Evolutionary conservation across 2,888 invertebrate species (phyloP), one percentile per base, ranked within the genome.

Genomic region (Emmelina monodactyla): DNA sequence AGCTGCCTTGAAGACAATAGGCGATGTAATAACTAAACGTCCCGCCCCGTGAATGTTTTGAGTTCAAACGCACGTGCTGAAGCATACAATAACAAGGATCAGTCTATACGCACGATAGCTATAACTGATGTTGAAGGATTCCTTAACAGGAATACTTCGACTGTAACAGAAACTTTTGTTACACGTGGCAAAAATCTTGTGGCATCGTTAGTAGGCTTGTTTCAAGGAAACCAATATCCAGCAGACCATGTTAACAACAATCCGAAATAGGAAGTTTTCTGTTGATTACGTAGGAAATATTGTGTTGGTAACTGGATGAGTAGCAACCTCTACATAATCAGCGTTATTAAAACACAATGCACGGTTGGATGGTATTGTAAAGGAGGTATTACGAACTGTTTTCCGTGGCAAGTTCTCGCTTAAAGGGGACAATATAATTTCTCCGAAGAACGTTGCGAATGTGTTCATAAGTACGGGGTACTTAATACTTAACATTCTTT

Each of bases 341-440:
- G 58, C 42, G 52, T 56, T 58, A 63, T 72, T 67, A 62, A 62
- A 59, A 72, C 55, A 47, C 71, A 39, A 47, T 49, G 53, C 72
- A 72, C 71, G 69, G 51, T 53, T 47, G 48, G 57, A 55, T 60
- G 53, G 58, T 55, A 58, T 54, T 54, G 59, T 59, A 48, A 55
- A 53, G 53, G 57, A 48, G 55, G 51, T 50, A 58, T 55, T 57
- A 56, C 51, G 47, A 62, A 62, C 59, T 57, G 51, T 48, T 65
- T 62, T 68, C 68, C 69, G 68, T 49, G 66, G 73, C 71, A 72
- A 58, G 62, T 55, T 44, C 25, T 25, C 25, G 25, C n/a, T 19
- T n/a, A 25, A 25, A 25, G 25, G 25, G 11, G n/a, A 25, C 6
- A n/a, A n/a, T n/a, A 10, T 25, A 25, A 25, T 25, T 25, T 10